Evolutionary conservation across 92 coral and sea anemone genomes (phyloP).

Genomic region (Phymanthus crucifer): DNA sequence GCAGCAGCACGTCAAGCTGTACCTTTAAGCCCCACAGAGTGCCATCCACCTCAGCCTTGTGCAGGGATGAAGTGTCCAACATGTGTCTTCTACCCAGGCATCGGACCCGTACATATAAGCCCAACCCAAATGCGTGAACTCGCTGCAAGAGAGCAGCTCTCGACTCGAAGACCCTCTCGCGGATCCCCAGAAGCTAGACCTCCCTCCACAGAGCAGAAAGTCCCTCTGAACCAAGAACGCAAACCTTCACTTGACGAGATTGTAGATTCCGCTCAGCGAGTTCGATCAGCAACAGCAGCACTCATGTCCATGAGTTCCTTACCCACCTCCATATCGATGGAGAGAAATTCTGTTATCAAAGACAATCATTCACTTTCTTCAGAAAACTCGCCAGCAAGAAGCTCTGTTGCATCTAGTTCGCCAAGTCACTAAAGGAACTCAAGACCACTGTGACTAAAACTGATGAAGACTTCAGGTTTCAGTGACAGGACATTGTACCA

Average conservation of each 20-base stretch:
- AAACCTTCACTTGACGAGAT: slow-evolving; percentile 46
- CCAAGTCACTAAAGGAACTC: slow-evolving; percentile 13
- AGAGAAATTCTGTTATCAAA: slow-evolving; percentile 32
- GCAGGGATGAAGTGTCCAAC: slow-evolving; percentile 75
- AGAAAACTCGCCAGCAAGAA: slow-evolving; percentile 22
- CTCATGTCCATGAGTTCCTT: slow-evolving; percentile 77
- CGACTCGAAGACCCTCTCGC: slow-evolving; percentile 15
- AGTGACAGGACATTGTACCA: too few species aligned
- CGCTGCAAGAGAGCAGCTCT: slow-evolving; percentile 41
- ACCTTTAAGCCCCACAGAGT: slow-evolving; percentile 68
- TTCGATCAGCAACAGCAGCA: slow-evolving; percentile 81
- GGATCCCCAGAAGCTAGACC: slow-evolving; percentile 52
- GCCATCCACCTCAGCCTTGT: slow-evolving; percentile 66
- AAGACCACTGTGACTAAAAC: background rate
- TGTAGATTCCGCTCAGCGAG: slow-evolving; percentile 65
- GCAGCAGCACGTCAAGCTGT: slow-evolving; percentile 65
- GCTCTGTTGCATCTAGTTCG: slow-evolving; percentile 17
- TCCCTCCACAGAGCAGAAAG: slow-evolving; percentile 51
- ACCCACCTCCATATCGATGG: slow-evolving; percentile 35
- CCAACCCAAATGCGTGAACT: slow-evolving; percentile 54
- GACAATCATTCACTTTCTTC: slow-evolving; percentile 19
- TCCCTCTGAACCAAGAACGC: slow-evolving; percentile 50
- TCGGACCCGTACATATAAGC: slow-evolving; percentile 61
- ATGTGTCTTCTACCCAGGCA: slow-evolving; percentile 77
- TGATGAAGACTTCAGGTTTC: background rate